phyloP scores from a whole-genome alignment of 2,888 invertebrate genomes.

The Sphaeridia pumilis region DNA sequence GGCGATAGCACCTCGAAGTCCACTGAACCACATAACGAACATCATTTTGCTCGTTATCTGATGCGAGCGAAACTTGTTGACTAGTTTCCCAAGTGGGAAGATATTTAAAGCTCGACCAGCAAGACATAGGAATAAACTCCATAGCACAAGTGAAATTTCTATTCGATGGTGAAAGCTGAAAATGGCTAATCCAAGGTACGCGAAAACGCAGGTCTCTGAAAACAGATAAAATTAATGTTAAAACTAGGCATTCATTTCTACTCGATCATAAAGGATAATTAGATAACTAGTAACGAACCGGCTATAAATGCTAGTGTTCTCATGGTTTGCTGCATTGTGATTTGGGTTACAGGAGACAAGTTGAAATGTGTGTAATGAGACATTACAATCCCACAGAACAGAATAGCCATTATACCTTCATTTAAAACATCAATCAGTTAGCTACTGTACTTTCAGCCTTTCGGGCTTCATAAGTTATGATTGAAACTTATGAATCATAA shows the following conservation, averaged over 20 bases:
- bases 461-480: background rate
- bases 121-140: constrained; percentile 85
- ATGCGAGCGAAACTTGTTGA: constrained; percentile 93
- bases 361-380: constrained; percentile 99
- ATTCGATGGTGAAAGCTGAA: constrained; percentile 90
- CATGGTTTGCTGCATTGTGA: constrained; percentile 98
- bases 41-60: constrained; percentile 97
- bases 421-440: background rate
- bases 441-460: background rate
- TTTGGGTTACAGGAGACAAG: constrained; percentile 93
- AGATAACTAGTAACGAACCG: constrained; percentile 38
- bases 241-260: background rate
- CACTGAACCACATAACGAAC: constrained; percentile 99
- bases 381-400: constrained; percentile 99
- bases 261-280: background rate
- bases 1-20: constrained; percentile 80
- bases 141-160: constrained; percentile 80
- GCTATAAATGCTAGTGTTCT: constrained; percentile 91
- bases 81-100: constrained; percentile 82
- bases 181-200: constrained; percentile 86
- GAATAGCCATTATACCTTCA: constrained; percentile 93
- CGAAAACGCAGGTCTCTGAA: constrained; percentile 91
- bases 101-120: constrained; percentile 93
- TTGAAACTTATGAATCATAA: constrained; percentile 4
- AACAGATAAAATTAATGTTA: background rate